Conservation (phyloP, 2,113 vertebrate species). For the Brienomyrus brachyistius region DNA sequence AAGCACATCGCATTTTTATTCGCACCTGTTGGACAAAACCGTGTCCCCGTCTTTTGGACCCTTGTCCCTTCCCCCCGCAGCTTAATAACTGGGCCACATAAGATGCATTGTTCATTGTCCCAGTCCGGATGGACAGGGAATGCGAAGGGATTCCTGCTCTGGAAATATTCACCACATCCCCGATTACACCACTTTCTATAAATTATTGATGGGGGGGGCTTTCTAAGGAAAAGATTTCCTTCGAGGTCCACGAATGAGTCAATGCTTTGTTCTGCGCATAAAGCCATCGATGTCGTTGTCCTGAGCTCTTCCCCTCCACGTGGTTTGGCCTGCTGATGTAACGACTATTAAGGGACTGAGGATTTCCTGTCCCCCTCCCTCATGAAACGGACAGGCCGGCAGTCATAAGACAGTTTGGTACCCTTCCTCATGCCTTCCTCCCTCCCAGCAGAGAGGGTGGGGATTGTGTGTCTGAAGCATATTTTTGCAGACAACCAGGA, state of each 20-base stretch:
- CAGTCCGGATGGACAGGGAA: background rate
- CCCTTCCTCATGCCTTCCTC: background rate
- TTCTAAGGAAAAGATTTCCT: background rate
- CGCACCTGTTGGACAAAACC: background rate
- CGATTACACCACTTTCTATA: constrained; percentile 9
- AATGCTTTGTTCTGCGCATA: constrained; percentile 17
- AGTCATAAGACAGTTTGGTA: background rate
- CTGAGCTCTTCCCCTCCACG: background rate
- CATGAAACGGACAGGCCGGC: background rate
- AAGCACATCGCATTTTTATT: background rate
- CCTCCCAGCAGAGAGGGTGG: background rate
- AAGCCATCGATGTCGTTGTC: background rate
- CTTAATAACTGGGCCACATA: background rate
- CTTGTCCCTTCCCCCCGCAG: background rate
- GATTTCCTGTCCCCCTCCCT: background rate
- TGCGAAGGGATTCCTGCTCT: background rate
- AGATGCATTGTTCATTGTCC: background rate
- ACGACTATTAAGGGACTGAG: background rate
- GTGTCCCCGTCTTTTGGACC: background rate
- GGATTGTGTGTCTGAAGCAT: background rate
- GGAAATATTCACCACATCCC: background rate
- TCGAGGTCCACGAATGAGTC: background rate
- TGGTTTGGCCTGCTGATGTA: background rate
- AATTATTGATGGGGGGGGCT: background rate
- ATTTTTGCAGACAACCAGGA: background rate